phyloP scores from a whole-genome alignment of 1,140 invertebrate genomes.

The Drosophila busckii region DNA sequence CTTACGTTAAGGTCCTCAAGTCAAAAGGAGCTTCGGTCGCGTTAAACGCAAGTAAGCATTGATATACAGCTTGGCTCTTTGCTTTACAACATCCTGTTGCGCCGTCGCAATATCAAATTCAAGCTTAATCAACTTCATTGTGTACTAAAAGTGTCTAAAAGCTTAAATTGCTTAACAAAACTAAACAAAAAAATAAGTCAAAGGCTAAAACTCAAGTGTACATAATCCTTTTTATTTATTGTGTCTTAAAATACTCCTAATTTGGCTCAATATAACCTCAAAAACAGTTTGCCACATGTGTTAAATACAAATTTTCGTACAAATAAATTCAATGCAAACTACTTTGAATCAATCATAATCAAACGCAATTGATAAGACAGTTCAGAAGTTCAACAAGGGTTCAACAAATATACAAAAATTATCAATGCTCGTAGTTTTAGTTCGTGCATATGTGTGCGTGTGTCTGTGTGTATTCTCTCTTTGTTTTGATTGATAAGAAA shows the following conservation, averaged over 20 bases:
- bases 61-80: conserved; percentile 29
- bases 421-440: no score
- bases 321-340: conserved; percentile 12
- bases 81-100: conserved; percentile 59
- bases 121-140: no score
- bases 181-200: conserved; percentile 16
- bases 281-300: conserved; percentile 31
- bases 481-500: conserved; percentile 43
- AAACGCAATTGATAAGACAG: conserved; percentile 50
- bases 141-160: no score
- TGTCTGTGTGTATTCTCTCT: no score
- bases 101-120: conserved; percentile 56
- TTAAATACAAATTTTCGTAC: conserved; percentile 12
- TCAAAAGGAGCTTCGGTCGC: conserved; percentile 26
- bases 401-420: conserved; percentile 11
- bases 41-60: conserved; percentile 69
- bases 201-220: conserved; percentile 13
- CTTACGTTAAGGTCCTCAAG: conserved; percentile 24
- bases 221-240: no score
- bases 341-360: conserved; percentile 18
- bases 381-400: conserved; percentile 61
- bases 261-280: conserved; percentile 43
- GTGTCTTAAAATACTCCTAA: no score
- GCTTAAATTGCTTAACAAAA: conserved; percentile 31
- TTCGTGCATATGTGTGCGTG: no score